Conservation (phyloP, 2,888 invertebrate genomes). For the Plebejus melissa region DNA sequence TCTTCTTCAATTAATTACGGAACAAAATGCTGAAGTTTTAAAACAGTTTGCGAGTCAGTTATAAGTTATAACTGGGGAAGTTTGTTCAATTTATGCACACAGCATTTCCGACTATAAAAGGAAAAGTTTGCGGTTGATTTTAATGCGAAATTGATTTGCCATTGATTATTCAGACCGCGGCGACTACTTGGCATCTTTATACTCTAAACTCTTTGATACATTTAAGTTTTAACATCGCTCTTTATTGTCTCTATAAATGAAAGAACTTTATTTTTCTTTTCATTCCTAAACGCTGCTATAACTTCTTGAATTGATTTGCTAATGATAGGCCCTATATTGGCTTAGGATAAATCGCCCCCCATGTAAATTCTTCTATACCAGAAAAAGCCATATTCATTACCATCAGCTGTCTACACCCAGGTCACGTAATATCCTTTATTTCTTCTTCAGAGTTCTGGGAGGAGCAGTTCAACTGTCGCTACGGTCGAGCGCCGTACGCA, state of each 20-base stretch:
- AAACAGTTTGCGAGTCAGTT: constrained; percentile 11
- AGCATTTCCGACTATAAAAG: background rate
- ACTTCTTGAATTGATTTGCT: no score
- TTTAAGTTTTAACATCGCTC: background rate
- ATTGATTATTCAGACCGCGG: background rate
- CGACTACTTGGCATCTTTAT: background rate
- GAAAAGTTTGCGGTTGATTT: background rate
- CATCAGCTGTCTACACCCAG: background rate
- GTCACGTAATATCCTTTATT: background rate
- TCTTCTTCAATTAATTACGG: constrained; percentile 11
- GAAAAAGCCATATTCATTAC: background rate
- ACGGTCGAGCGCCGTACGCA: constrained; percentile 84
- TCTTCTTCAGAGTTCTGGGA: constrained; percentile 92
- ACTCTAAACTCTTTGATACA: no score
- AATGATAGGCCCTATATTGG: no score
- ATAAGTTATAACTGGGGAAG: background rate
- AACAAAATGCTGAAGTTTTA: background rate
- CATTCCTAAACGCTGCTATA: no score
- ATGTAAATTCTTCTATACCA: no score
- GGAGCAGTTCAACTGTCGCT: constrained; percentile 93
- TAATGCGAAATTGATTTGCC: background rate
- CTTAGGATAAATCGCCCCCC: no score
- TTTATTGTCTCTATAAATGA: no score
- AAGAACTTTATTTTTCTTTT: no score
- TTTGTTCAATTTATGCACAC: background rate